Base-by-base conservation (phyloP, 2,797 vertebrate species). In the Anas acuta region DNA sequence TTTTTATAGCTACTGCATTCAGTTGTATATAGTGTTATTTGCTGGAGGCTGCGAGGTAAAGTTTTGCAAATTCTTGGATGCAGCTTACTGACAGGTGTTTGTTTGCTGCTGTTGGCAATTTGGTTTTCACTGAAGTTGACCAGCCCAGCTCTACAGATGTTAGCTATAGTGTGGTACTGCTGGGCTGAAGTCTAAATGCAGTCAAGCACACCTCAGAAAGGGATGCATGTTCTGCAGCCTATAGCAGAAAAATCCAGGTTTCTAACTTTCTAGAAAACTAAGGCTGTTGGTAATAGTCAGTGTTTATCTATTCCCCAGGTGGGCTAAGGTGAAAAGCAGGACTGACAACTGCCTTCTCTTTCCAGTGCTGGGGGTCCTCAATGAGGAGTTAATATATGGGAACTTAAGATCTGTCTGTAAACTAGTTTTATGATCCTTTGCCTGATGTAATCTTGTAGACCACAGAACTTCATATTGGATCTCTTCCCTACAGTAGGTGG, bases 301-400 rank as follows among this genome's bases (percentile, higher is more conserved):
- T 5, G 14, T 73, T 81, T 15, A 23, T 28, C 16, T 37, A 0
- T 1, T 1, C 61, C 39, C 11, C 4, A 6, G 9, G 1, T 84
- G 15, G 21, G 33, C 51, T n/a, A 28, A 69, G 49, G 11, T 2
- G 1, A 78, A 60, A n/a, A 33, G 56, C 28, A 10, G 21, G 23
- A 25, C 41, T 71, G 67, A 81, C 13, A 62, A 6, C 11, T 49
- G 37, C 47, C 47, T 57, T 53, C 1, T 10, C 7, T 22, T 12
- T 69, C n/a, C 35, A 88, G 49, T 28, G 14, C 41, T 71, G 9
- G 25, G 84, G 51, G 23, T 41, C 47, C 41, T 90, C 32, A 53
- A 45, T 43, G 30, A 5, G 20, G 41, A 57, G 13, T 57, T 77
- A 56, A 83, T 5, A 35, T 7, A 41, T 6, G 35, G 23, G 25